phyloP scores from a whole-genome alignment of 2,797 vertebrate genomes.

The Tapirus indicus region DNA sequence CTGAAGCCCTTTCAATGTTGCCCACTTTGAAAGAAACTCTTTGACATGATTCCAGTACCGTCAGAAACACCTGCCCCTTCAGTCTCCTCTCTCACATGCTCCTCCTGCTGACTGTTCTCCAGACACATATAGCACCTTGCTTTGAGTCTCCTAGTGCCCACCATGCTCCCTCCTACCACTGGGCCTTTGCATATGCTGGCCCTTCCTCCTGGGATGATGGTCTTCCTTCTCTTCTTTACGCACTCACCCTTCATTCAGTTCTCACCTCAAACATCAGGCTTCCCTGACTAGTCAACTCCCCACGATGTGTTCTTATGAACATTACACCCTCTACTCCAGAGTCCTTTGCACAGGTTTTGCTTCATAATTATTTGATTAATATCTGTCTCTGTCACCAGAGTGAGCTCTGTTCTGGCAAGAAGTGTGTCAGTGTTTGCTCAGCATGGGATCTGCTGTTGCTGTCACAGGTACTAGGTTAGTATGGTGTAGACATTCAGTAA shows the following conservation, averaged over 20 bases:
- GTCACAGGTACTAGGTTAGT: not conserved
- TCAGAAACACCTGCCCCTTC: not conserved
- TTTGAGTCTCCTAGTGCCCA: not conserved
- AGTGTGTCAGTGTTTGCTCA: not conserved
- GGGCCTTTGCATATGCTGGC: not conserved
- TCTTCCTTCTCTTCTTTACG: not conserved
- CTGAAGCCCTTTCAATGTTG: not conserved
- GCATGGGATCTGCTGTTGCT: not conserved
- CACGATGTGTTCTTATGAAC: not conserved
- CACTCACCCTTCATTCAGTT: not conserved
- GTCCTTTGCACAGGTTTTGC: not conserved
- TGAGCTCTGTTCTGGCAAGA: not conserved
- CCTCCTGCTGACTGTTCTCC: not conserved
- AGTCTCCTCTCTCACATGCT: rapidly evolving
- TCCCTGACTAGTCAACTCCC: not conserved
- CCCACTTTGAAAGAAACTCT: not conserved
- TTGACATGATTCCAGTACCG: rapidly evolving
- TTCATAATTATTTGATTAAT: not conserved
- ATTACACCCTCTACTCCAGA: rapidly evolving
- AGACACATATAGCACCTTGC: not conserved
- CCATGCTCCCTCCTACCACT: not conserved
- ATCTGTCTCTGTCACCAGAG: not conserved
- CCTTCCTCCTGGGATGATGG: not conserved
- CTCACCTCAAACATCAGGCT: not conserved
- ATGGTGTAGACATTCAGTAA: not conserved